These are phyloP conservation scores for Sardina pilchardus DNA, from an alignment of 2,113 vertebrate species.

Conservation along the genomic window DNA sequence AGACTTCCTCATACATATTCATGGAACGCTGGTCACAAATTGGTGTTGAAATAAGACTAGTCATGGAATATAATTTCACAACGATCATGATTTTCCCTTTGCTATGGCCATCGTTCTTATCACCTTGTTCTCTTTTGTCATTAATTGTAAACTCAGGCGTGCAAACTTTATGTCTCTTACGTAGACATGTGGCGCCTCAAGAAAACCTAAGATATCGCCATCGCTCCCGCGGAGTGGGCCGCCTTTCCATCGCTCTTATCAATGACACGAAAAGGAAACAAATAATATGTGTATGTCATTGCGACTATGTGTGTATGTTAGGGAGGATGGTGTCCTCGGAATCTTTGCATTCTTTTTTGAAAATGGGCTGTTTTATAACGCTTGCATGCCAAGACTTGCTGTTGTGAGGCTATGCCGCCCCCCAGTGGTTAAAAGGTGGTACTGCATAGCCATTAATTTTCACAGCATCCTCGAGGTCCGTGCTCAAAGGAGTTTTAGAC, in stretches of 20 bases:
- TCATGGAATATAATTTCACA: background rate
- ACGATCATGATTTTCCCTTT: background rate
- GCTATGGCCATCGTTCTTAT: background rate
- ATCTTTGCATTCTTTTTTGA: constrained; percentile 48
- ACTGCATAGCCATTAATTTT: constrained; percentile 50
- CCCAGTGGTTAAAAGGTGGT: constrained; percentile 56
- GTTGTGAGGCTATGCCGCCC: constrained; percentile 57
- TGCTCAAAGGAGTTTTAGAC: constrained; percentile 75
- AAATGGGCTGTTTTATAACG: constrained; percentile 35
- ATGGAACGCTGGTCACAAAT: background rate
- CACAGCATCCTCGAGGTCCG: constrained; percentile 2
- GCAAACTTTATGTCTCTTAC: background rate
- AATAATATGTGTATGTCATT: constrained; percentile 10
- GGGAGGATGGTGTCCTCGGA: constrained; percentile 29
- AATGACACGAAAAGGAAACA: background rate
- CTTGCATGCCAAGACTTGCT: constrained; percentile 52
- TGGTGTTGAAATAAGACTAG: background rate
- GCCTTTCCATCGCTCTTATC: background rate
- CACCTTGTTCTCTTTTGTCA: background rate
- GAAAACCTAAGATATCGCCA: background rate
- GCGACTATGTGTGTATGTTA: constrained; percentile 8
- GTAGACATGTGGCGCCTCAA: background rate
- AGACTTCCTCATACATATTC: constrained; percentile 27
- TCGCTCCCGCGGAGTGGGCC: background rate
- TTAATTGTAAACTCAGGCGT: background rate